Evolutionary conservation across 1,140 invertebrate species (phyloP).

Genomic region (Aleiodes sp.): DNA sequence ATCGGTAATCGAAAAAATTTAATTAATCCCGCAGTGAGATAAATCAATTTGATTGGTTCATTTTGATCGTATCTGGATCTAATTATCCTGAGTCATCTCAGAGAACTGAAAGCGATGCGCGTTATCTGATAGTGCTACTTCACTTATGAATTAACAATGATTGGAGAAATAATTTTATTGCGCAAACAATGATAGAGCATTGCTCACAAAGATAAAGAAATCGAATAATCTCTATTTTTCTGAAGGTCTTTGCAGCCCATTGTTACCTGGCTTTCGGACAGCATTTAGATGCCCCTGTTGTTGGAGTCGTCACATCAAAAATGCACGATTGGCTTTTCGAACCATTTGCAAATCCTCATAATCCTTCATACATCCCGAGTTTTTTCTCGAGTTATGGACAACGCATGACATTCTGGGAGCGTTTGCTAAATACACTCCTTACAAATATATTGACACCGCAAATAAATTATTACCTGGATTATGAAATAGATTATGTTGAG

Average conservation of each 20-base stretch:
- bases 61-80: too few species aligned
- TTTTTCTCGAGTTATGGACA: slow-evolving; percentile 69
- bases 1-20: too few species aligned
- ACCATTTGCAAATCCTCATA: slow-evolving; percentile 70
- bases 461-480: slow-evolving; percentile 32
- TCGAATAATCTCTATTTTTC: slow-evolving; percentile 39
- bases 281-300: slow-evolving; percentile 68
- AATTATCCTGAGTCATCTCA: too few species aligned
- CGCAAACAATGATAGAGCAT: slow-evolving; percentile 35
- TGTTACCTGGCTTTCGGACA: slow-evolving; percentile 68
- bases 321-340: slow-evolving; percentile 71
- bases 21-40: too few species aligned
- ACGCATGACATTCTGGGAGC: slow-evolving; percentile 69
- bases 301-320: slow-evolving; percentile 70
- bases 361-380: slow-evolving; percentile 69
- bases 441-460: slow-evolving; percentile 33
- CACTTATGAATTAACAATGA: too few species aligned
- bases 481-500: slow-evolving; percentile 58
- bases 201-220: slow-evolving; percentile 50
- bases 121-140: too few species aligned
- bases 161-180: slow-evolving; percentile 48
- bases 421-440: slow-evolving; percentile 65
- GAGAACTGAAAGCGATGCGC: too few species aligned
- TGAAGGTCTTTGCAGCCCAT: slow-evolving; percentile 40
- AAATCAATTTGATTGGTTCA: too few species aligned